phyloP scores from a whole-genome alignment of 1,140 invertebrate species.

The Formica selysi region DNA sequence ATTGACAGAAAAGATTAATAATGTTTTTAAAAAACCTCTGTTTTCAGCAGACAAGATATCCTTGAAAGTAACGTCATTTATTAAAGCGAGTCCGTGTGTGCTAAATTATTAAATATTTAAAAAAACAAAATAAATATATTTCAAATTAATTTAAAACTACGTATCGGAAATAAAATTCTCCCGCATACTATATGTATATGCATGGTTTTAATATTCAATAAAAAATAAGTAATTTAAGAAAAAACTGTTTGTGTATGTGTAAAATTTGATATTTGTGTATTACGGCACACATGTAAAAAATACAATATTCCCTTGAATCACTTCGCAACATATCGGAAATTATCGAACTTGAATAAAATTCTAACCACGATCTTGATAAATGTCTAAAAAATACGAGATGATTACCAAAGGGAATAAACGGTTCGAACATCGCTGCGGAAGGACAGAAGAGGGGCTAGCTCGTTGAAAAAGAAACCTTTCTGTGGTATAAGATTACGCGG shows the following conservation, averaged over 20 bases:
- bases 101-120: background rate
- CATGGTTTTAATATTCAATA: background rate
- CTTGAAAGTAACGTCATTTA: slow-evolving; percentile 11
- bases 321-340: background rate
- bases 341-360: background rate
- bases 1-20: background rate
- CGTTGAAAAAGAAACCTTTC: background rate
- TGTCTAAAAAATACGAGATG: background rate
- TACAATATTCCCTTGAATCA: background rate
- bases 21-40: background rate
- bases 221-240: background rate
- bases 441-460: too few relatives aligned
- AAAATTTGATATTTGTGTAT: background rate
- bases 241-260: background rate
- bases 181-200: too few relatives aligned
- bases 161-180: background rate
- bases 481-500: slow-evolving; percentile 51
- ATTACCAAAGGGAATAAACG: background rate
- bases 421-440: background rate
- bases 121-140: background rate
- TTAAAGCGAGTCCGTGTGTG: background rate
- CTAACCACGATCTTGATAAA: background rate
- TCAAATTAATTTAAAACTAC: background rate
- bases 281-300: too few relatives aligned
- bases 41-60: background rate